Percentiles rank a stretch among this genome's conserved stretches.
phyloP scores from a whole-genome alignment of 2,888 invertebrate species.

The Cistogaster globosa region DNA sequence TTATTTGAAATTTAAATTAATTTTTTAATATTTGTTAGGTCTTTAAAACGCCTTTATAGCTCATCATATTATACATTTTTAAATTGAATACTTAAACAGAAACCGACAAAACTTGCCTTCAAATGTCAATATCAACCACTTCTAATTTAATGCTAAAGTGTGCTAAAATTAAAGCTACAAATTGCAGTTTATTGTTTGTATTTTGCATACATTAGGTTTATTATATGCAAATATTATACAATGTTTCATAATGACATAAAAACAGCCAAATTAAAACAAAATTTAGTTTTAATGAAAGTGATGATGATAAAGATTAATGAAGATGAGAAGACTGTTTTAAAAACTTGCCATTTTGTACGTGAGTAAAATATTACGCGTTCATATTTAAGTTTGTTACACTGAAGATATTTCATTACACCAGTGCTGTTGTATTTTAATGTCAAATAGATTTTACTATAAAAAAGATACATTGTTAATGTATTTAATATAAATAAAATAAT shows the following conservation, averaged over 20 bases:
- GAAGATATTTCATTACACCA: too few species aligned
- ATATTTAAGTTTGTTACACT: too few species aligned
- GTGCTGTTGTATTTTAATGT: too few species aligned
- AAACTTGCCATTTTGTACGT: background rate
- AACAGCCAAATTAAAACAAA: background rate
- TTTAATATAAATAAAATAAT: too few species aligned
- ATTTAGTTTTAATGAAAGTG: background rate
- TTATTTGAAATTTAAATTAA: background rate
- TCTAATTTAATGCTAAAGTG: slow-evolving; percentile 13
- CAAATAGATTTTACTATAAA: too few species aligned
- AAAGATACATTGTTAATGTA: too few species aligned
- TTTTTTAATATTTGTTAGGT: background rate
- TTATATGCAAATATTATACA: slow-evolving; percentile 30
- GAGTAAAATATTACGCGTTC: too few species aligned
- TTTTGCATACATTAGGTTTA: background rate
- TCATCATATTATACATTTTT: too few species aligned
- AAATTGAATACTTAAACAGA: background rate
- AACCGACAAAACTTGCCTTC: background rate
- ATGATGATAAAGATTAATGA: background rate
- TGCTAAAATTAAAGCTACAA: slow-evolving; percentile 12
- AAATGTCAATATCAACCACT: background rate
- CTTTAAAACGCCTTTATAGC: too few species aligned
- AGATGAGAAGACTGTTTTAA: background rate
- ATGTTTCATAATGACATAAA: slow-evolving; percentile 20
- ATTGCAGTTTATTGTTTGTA: background rate